phyloP scores from a whole-genome alignment of 1,140 invertebrate genomes.

The Habropoda laboriosa region DNA sequence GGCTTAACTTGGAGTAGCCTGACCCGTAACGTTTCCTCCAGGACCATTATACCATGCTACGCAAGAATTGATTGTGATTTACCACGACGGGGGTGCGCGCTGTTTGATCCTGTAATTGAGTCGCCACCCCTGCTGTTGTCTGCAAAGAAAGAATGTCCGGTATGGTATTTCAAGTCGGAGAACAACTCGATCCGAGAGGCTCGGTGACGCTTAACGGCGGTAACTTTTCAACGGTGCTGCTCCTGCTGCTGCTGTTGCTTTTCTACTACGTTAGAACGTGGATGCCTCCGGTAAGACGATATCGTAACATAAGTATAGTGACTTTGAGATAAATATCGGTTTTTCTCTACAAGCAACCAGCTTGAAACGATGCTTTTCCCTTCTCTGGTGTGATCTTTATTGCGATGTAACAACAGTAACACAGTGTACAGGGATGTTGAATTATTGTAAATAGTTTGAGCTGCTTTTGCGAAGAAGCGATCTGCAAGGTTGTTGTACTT shows the following conservation, averaged over 20 bases:
- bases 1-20: conserved; percentile 73
- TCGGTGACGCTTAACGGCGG: conserved; percentile 9
- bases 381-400: background rate
- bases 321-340: background rate
- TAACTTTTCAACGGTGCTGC: conserved; percentile 13
- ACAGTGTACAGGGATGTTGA: too few species aligned
- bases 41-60: conserved; percentile 39
- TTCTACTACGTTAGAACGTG: background rate
- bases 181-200: conserved; percentile 6
- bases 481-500: too few species aligned
- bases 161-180: background rate
- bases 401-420: too few species aligned
- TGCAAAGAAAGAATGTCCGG: background rate
- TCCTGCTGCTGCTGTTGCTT: background rate
- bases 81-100: conserved; percentile 58
- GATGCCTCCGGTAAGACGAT: background rate
- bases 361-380: background rate
- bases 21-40: conserved; percentile 57
- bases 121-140: conserved; percentile 38
- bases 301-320: background rate
- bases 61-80: conserved; percentile 72
- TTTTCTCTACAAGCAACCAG: background rate
- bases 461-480: too few species aligned
- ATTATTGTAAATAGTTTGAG: too few species aligned
- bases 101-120: conserved; percentile 77